Conservation (phyloP, 2,113 vertebrate genomes). For the Herpailurus yagouaroundi region DNA sequence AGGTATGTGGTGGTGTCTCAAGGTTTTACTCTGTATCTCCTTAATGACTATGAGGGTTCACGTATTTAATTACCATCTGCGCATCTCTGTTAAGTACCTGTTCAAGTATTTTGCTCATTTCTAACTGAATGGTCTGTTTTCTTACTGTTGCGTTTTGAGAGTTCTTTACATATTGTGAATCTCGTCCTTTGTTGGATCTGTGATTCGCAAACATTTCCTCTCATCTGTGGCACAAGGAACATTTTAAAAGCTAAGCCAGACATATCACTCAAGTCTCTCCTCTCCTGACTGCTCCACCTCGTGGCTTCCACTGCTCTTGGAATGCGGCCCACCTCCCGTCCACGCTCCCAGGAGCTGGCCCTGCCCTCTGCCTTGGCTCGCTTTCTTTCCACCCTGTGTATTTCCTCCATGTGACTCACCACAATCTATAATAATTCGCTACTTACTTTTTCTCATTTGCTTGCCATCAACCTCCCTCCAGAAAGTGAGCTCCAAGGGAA, state of each 20-base stretch:
- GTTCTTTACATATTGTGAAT: neutral
- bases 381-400: neutral
- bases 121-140: neutral
- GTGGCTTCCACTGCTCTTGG: neutral
- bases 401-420: neutral
- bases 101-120: neutral
- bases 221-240: neutral
- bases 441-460: neutral
- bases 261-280: neutral
- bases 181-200: neutral
- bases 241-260: neutral
- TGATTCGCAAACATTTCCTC: neutral
- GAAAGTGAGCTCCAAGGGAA: neutral
- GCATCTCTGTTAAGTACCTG: neutral
- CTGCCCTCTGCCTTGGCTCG: neutral
- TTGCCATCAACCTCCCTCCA: neutral
- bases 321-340: neutral
- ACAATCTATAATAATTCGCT: neutral
- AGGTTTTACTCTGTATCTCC: neutral
- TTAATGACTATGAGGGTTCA: neutral
- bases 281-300: neutral
- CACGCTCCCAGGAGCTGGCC: neutral
- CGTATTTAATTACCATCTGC: neutral
- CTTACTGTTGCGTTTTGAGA: neutral
- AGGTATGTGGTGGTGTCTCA: neutral